Evolutionary conservation across 2,888 invertebrate species (phyloP).

Genomic region (Elegia similella): DNA sequence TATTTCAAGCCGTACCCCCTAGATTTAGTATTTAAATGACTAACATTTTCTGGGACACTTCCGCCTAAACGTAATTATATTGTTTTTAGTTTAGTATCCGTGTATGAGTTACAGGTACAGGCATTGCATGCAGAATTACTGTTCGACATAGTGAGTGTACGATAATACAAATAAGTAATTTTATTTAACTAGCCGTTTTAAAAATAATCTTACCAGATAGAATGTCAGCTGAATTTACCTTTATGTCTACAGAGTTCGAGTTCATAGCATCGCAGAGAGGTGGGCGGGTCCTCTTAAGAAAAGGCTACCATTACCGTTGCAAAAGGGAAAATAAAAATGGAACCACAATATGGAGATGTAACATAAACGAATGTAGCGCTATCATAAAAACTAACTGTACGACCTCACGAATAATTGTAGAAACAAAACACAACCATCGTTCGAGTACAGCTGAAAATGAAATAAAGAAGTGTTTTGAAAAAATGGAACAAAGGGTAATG

Average conservation of each 20-base stretch:
- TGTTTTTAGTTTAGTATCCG: no score
- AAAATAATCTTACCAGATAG: no score
- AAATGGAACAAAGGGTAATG: background rate
- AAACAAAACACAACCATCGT: background rate
- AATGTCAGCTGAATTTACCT: background rate
- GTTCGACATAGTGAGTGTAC: no score
- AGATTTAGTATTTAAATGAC: no score
- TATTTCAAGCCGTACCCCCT: no score
- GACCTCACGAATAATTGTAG: background rate
- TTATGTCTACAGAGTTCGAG: background rate
- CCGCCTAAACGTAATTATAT: no score
- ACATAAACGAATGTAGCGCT: background rate
- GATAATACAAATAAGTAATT: no score
- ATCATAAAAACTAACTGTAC: background rate
- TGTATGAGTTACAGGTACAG: no score
- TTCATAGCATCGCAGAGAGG: conserved; percentile 6
- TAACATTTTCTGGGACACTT: no score
- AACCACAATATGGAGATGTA: conserved; percentile 21
- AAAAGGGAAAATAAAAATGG: conserved; percentile 18
- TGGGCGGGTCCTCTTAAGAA: conserved; percentile 14
- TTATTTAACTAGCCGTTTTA: no score
- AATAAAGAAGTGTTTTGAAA: background rate
- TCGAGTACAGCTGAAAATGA: background rate
- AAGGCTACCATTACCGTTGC: conserved; percentile 19
- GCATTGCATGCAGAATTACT: no score